Evolutionary conservation across 1,140 invertebrate species (phyloP).

Genomic region (Araneus ventricosus): DNA sequence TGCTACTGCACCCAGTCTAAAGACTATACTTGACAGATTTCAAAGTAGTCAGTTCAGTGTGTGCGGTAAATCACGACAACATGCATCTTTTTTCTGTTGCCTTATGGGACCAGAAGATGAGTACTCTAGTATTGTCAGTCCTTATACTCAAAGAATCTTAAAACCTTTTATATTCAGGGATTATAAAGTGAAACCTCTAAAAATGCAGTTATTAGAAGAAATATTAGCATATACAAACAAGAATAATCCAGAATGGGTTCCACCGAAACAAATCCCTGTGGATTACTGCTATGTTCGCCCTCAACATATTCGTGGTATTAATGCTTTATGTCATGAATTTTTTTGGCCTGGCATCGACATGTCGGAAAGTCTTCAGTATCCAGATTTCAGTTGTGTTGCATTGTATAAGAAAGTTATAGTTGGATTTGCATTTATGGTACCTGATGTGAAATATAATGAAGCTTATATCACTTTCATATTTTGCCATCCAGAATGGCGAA

Average conservation of each 20-base stretch:
- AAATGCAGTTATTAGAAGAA: constrained; percentile 87
- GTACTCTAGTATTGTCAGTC: constrained; percentile 80
- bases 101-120: constrained; percentile 77
- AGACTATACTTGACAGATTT: constrained; percentile 69
- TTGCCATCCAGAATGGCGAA: constrained; percentile 91
- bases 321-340: constrained; percentile 88
- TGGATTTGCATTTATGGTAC: constrained; percentile 93
- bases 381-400: constrained; percentile 94
- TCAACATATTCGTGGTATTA: constrained; percentile 92
- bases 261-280: constrained; percentile 81
- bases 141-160: constrained; percentile 83
- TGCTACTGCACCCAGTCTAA: background rate
- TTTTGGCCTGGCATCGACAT: constrained; percentile 97
- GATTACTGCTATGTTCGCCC: constrained; percentile 93
- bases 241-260: constrained; percentile 81
- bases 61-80: constrained; percentile 19
- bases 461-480: constrained; percentile 95
- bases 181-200: constrained; percentile 83
- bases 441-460: constrained; percentile 89
- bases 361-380: constrained; percentile 92
- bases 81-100: constrained; percentile 54
- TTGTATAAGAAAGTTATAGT: constrained; percentile 91
- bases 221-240: constrained; percentile 84
- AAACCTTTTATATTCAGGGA: constrained; percentile 90
- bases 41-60: constrained; percentile 6